Evolutionary conservation across 2,797 vertebrate genomes (phyloP).

Genomic region (Columba guinea): DNA sequence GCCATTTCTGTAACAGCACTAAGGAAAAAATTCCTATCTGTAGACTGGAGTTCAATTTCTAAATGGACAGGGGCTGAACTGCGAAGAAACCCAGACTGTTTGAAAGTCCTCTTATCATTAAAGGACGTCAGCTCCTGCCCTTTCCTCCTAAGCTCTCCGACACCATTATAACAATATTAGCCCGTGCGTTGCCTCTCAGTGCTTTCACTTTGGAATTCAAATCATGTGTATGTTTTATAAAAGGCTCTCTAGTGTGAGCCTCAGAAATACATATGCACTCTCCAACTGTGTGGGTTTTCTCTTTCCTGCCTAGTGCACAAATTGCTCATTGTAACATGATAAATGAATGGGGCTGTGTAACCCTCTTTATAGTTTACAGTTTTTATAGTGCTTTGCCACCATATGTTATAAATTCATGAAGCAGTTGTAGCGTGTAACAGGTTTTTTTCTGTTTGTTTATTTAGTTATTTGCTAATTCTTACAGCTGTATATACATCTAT

Average conservation of each 20-base stretch:
- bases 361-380: conserved; percentile 60
- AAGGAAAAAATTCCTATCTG: background rate
- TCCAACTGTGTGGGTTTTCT: conserved; percentile 59
- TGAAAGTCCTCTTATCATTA: background rate
- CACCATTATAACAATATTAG: conserved; percentile 34
- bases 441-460: conserved; percentile 58
- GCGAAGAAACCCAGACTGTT: background rate
- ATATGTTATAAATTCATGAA: conserved; percentile 70
- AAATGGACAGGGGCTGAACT: background rate
- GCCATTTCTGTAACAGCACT: background rate
- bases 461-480: conserved; percentile 73
- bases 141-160: conserved; percentile 20
- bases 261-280: conserved; percentile 67
- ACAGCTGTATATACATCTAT: conserved; percentile 9
- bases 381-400: conserved; percentile 58
- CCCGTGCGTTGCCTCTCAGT: conserved; percentile 1
- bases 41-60: background rate
- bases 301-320: conserved; percentile 58
- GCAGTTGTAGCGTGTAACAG: conserved; percentile 54
- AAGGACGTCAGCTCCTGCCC: background rate
- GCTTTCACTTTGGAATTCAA: conserved; percentile 71
- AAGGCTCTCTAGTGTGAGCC: conserved; percentile 71
- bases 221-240: conserved; percentile 67
- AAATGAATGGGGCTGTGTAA: conserved; percentile 64
- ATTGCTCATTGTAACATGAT: conserved; percentile 74